Conservation (phyloP, 1,140 invertebrate genomes). For the Lordiphosa clarofinis region DNA sequence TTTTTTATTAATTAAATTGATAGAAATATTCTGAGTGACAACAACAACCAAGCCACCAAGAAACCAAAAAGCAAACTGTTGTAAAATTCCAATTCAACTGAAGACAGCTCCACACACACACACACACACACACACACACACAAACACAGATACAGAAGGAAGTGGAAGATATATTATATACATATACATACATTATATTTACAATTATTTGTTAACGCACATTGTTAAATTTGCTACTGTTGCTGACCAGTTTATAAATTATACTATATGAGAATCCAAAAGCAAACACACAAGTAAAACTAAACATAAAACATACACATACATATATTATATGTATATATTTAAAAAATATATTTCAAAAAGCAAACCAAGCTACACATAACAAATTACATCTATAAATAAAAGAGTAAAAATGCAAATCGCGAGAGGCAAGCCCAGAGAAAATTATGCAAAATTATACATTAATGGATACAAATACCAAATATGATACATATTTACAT, state of each 20-base stretch:
- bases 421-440: slow-evolving; percentile 30
- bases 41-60: slow-evolving; percentile 14
- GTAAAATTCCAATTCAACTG: slow-evolving; percentile 51
- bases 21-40: slow-evolving; percentile 62
- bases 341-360: slow-evolving; percentile 74
- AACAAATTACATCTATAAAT: slow-evolving; percentile 36
- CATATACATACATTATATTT: slow-evolving; percentile 76
- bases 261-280: slow-evolving; percentile 30
- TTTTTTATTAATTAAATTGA: slow-evolving; percentile 77
- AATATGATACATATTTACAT: slow-evolving; percentile 58
- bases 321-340: slow-evolving; percentile 79
- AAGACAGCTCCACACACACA: slow-evolving; percentile 17
- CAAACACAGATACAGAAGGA: slow-evolving; percentile 12
- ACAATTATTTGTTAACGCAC: slow-evolving; percentile 80
- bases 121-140: slow-evolving; percentile 8
- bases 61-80: slow-evolving; percentile 49
- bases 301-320: slow-evolving; percentile 62
- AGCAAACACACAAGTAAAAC: slow-evolving; percentile 60
- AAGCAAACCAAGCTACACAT: slow-evolving; percentile 44
- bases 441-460: slow-evolving; percentile 23
- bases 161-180: slow-evolving; percentile 51
- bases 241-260: slow-evolving; percentile 79
- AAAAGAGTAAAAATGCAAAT: slow-evolving; percentile 13
- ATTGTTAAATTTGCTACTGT: slow-evolving; percentile 80
- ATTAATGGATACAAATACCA: slow-evolving; percentile 25